Evolutionary conservation across 2,113 vertebrate genomes (phyloP).

Genomic region (Gobio gobio): DNA sequence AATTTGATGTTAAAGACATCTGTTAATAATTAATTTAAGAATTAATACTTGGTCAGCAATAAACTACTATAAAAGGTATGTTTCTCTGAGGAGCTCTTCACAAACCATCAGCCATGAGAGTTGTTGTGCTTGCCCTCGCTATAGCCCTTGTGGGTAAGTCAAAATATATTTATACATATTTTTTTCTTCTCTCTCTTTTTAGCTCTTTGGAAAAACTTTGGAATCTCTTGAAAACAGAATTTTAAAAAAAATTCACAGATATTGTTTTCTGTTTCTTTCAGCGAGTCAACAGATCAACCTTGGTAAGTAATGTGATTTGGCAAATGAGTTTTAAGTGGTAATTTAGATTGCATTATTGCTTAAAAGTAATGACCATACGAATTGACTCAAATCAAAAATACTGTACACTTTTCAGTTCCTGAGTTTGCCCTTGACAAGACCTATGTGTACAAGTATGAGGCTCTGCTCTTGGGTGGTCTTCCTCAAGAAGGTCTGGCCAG

Average conservation of each 20-base stretch:
- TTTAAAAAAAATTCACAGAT: too few relatives aligned
- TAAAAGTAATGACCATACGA: background rate
- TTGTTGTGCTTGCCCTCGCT: slow-evolving; percentile 74
- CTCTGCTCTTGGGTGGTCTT: slow-evolving; percentile 73
- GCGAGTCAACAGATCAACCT: slow-evolving; percentile 61
- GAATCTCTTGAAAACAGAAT: too few relatives aligned
- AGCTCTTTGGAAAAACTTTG: too few relatives aligned
- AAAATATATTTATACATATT: background rate
- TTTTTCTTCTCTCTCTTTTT: accelerated
- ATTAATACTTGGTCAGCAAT: slow-evolving; percentile 42
- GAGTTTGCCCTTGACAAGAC: slow-evolving; percentile 71
- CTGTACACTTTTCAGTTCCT: slow-evolving; percentile 70
- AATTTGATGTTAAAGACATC: background rate
- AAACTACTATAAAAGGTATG: slow-evolving; percentile 61
- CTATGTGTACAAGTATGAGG: slow-evolving; percentile 79
- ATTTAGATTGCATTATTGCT: background rate
- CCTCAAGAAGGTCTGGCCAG: slow-evolving; percentile 75
- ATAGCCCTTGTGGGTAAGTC: slow-evolving; percentile 84
- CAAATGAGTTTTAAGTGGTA: background rate
- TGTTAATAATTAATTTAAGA: slow-evolving; percentile 42
- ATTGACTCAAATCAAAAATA: background rate
- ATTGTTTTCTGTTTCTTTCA: slow-evolving; percentile 24
- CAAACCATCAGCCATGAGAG: slow-evolving; percentile 78
- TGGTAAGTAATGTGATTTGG: slow-evolving; percentile 49
- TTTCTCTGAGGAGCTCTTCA: slow-evolving; percentile 25